phyloP scores from a whole-genome alignment of 1,140 invertebrate species.

The Anagrus nilaparvatae region DNA sequence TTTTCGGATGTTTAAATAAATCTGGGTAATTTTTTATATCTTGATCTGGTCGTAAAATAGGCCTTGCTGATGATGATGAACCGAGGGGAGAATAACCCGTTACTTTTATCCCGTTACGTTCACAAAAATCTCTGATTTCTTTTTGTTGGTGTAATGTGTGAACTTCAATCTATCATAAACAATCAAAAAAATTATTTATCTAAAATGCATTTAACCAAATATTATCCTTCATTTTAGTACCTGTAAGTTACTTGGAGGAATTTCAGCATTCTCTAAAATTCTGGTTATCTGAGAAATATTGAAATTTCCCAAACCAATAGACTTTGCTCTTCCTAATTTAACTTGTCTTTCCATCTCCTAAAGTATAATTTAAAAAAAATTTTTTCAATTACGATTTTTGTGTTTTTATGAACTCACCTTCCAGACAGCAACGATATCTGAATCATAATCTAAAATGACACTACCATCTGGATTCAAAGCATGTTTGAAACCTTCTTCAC shows the following conservation, averaged over 20 bases:
- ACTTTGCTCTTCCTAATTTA: conserved; percentile 48
- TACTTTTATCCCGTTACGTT: conserved; percentile 45
- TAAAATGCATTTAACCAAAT: too few relatives aligned
- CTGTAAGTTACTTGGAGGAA: conserved; percentile 52
- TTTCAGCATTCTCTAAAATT: conserved; percentile 48
- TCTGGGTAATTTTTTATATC: conserved; percentile 40
- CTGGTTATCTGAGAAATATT: conserved; percentile 56
- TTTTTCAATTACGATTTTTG: too few relatives aligned
- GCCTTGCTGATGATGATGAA: conserved; percentile 50
- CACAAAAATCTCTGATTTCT: conserved; percentile 43
- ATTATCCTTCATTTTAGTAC: conserved; percentile 17
- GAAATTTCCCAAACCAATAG: conserved; percentile 73
- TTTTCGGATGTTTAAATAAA: conserved; percentile 53
- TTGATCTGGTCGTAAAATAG: conserved; percentile 38
- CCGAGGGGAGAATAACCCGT: conserved; percentile 55
- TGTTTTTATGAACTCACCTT: too few relatives aligned
- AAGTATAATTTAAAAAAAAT: not conserved
- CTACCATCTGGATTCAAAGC: conserved; percentile 25
- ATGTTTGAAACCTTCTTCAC: conserved; percentile 26
- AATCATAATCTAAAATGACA: conserved; percentile 49
- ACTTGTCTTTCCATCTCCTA: conserved; percentile 54
- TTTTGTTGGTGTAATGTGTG: conserved; percentile 12
- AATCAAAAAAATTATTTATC: too few relatives aligned
- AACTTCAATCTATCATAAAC: conserved; percentile 13
- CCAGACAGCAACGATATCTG: conserved; percentile 61